Evolutionary conservation across 2,113 vertebrate genomes (phyloP).

Genomic region (Aegithalos caudatus): DNA sequence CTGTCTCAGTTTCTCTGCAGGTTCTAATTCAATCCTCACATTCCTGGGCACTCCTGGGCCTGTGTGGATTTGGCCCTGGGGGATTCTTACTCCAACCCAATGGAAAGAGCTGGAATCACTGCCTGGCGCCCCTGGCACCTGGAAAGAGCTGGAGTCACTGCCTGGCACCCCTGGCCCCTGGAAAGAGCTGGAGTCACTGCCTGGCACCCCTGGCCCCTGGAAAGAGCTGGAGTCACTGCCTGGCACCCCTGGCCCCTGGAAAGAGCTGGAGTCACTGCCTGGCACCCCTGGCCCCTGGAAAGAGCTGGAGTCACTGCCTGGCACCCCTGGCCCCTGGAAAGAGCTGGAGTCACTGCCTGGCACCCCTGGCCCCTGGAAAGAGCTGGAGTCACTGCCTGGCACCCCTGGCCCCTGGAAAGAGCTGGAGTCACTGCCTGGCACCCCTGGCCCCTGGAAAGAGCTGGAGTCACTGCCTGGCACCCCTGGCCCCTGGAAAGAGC

Average conservation of each 20-base stretch:
- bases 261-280: background rate
- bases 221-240: background rate
- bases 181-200: background rate
- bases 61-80: too few species aligned
- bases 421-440: background rate
- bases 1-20: too few species aligned
- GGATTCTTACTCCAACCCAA: too few species aligned
- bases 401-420: too few species aligned
- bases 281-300: background rate
- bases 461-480: background rate
- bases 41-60: too few species aligned
- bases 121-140: fast-evolving
- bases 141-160: background rate
- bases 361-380: too few species aligned
- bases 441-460: too few species aligned
- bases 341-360: background rate
- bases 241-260: background rate
- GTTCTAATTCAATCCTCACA: too few species aligned
- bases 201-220: background rate
- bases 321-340: too few species aligned
- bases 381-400: background rate
- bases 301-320: background rate
- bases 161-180: fast-evolving
- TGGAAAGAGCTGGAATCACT: background rate
- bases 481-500: background rate